Evolutionary conservation across 1,140 invertebrate genomes (phyloP).

Genomic region (Venturia canescens): DNA sequence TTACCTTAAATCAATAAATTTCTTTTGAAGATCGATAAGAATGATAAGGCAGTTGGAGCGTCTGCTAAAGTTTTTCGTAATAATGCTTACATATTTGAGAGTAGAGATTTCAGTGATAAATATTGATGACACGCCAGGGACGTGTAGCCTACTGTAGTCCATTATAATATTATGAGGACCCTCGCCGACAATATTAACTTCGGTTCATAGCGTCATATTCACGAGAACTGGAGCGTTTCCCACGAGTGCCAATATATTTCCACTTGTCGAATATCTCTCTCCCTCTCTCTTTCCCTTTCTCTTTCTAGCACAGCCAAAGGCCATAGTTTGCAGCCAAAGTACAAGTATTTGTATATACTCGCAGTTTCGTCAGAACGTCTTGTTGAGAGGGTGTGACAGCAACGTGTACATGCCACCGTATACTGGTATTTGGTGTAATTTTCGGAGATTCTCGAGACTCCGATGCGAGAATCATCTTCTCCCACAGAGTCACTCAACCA

Average conservation of each 20-base stretch:
- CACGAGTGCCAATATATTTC: constrained; percentile 22
- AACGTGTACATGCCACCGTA: background rate
- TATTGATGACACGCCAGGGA: background rate
- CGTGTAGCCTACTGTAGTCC: background rate
- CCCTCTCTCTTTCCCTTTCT: no score
- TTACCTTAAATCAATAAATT: no score
- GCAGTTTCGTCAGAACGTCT: background rate
- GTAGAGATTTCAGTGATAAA: background rate
- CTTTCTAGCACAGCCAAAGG: background rate
- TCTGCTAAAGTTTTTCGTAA: background rate
- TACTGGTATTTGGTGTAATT: constrained; percentile 11
- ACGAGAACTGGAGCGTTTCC: background rate
- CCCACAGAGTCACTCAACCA: background rate
- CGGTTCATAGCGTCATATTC: background rate
- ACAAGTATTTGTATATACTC: background rate
- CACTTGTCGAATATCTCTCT: constrained; percentile 9
- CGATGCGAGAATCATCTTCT: background rate
- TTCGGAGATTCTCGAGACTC: constrained; percentile 1
- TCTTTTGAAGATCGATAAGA: background rate
- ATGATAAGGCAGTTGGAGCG: background rate
- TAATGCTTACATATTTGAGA: background rate
- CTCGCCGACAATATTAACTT: background rate
- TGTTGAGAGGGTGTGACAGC: background rate
- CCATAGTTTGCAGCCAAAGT: background rate
- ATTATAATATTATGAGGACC: background rate